Percentiles rank a stretch among this genome's conserved stretches.
phyloP scores from a whole-genome alignment of 2,888 invertebrate genomes.

The Mayetiola destructor region DNA sequence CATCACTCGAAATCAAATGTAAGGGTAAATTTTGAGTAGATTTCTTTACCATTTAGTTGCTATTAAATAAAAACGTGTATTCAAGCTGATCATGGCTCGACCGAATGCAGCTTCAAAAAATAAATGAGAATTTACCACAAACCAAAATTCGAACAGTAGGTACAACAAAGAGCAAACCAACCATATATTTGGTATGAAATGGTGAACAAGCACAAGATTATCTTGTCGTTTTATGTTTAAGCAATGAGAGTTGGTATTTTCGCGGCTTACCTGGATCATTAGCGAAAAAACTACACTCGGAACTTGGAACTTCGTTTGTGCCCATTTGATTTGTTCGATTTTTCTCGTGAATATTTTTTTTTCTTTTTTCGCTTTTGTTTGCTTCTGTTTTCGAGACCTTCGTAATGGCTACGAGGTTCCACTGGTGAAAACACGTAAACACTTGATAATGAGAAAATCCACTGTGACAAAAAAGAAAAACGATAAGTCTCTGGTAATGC shows the following conservation, averaged over 20 bases:
- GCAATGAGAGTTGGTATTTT: not conserved
- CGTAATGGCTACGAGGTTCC: not conserved
- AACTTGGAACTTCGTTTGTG: too few relatives aligned
- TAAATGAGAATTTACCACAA: too few relatives aligned
- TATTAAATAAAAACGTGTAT: too few relatives aligned
- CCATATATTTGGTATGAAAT: too few relatives aligned
- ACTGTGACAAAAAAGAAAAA: too few relatives aligned
- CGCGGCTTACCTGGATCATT: constrained; percentile 8
- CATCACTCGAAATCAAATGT: too few relatives aligned
- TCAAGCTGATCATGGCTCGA: too few relatives aligned
- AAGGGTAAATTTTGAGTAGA: too few relatives aligned
- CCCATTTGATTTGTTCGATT: not conserved
- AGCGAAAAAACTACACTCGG: not conserved
- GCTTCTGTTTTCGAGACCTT: not conserved
- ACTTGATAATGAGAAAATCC: not conserved
- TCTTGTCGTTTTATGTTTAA: not conserved
- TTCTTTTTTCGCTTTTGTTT: not conserved
- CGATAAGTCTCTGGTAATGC: not conserved
- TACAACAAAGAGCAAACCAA: too few relatives aligned
- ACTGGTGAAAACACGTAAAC: not conserved
- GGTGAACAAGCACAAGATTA: too few relatives aligned
- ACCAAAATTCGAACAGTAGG: too few relatives aligned
- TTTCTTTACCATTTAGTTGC: too few relatives aligned
- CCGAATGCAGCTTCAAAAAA: not conserved
- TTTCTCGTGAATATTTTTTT: not conserved